Evolutionary conservation across 2,888 invertebrate species (phyloP).

Genomic region (Pristionchus fissidentatus): DNA sequence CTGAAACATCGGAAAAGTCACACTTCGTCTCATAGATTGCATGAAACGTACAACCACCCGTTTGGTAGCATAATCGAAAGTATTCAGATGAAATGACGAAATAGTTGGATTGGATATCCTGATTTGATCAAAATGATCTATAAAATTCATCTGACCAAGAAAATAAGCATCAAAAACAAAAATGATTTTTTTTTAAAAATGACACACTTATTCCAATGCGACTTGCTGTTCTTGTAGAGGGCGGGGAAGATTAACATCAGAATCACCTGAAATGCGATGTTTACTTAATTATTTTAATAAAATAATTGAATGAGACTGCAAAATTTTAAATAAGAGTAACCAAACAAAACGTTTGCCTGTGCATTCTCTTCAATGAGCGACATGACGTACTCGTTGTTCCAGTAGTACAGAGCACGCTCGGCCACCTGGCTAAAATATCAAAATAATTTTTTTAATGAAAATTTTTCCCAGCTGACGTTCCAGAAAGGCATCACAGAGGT

Average conservation of each 20-base stretch:
- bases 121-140: too few species aligned
- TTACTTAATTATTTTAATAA: background rate
- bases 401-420: slow-evolving; percentile 87
- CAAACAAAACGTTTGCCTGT: slow-evolving; percentile 49
- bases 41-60: too few species aligned
- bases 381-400: slow-evolving; percentile 90
- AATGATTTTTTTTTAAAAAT: background rate
- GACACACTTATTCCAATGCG: slow-evolving; percentile 86
- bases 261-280: slow-evolving; percentile 78
- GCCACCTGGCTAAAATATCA: slow-evolving; percentile 80
- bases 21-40: too few species aligned
- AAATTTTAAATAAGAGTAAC: too few species aligned
- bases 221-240: slow-evolving; percentile 85
- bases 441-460: background rate
- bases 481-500: background rate
- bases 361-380: slow-evolving; percentile 86
- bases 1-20: too few species aligned
- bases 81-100: too few species aligned
- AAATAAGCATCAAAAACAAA: background rate
- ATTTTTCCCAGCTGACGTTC: too few species aligned
- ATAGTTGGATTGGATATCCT: too few species aligned
- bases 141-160: too few species aligned
- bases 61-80: too few species aligned
- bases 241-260: slow-evolving; percentile 89
- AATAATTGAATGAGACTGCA: too few species aligned